These are phyloP conservation scores for Oedothorax gibbosus DNA, from an alignment of 1,140 invertebrate species.

Conservation along the genomic window DNA sequence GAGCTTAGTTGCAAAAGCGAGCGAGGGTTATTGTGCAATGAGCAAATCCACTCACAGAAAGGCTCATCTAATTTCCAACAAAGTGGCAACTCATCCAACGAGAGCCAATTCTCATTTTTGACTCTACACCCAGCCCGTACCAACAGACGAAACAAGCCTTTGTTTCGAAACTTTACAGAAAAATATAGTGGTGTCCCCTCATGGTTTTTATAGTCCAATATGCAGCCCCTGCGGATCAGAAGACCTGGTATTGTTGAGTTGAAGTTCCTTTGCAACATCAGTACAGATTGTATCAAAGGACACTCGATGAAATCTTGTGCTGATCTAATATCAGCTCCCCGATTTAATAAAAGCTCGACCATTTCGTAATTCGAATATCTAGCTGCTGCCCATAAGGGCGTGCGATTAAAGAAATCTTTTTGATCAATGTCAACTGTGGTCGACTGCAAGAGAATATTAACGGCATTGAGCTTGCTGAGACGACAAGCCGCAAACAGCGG, in stretches of 20 bases:
- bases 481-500: slow-evolving; percentile 65
- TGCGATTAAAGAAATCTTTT: slow-evolving; percentile 61
- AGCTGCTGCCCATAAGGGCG: slow-evolving; percentile 63
- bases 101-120: not conserved
- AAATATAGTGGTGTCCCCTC: slow-evolving; percentile 42
- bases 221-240: slow-evolving; percentile 54
- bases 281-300: slow-evolving; percentile 43
- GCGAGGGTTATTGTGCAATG: slow-evolving; percentile 24
- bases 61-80: slow-evolving; percentile 18
- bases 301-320: slow-evolving; percentile 43
- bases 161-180: slow-evolving; percentile 31
- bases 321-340: slow-evolving; percentile 45
- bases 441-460: slow-evolving; percentile 62
- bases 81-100: not conserved
- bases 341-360: slow-evolving; percentile 55
- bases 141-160: slow-evolving; percentile 27
- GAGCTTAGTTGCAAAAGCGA: slow-evolving; percentile 14
- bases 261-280: slow-evolving; percentile 11
- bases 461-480: slow-evolving; percentile 63
- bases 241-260: slow-evolving; percentile 39
- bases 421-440: slow-evolving; percentile 63
- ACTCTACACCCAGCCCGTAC: slow-evolving; percentile 42
- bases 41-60: slow-evolving; percentile 25
- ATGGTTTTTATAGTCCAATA: slow-evolving; percentile 20
- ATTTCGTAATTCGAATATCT: slow-evolving; percentile 53